phyloP scores from a whole-genome alignment of 2,113 vertebrate genomes.

The Gallinago media region DNA sequence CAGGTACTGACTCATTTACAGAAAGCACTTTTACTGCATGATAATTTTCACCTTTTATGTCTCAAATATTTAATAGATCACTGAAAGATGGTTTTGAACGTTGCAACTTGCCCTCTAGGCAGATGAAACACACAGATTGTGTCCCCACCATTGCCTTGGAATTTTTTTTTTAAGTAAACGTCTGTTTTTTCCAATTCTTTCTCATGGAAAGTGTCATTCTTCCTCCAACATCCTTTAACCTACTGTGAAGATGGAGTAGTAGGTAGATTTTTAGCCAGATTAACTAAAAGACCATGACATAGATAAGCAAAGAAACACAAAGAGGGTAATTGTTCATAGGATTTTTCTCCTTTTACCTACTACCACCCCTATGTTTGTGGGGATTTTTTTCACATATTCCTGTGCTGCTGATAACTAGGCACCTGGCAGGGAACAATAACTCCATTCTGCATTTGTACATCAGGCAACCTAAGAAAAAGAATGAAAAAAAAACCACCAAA shows the following conservation, averaged over 20 bases:
- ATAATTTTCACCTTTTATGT: conserved; percentile 17
- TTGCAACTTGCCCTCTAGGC: conserved; percentile 5
- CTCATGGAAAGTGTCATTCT: not conserved
- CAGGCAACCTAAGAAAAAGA: not conserved
- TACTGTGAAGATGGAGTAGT: not conserved
- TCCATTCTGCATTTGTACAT: not conserved
- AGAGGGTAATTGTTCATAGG: not conserved
- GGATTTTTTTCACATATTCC: not conserved
- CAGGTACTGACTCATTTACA: not conserved
- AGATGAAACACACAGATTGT: conserved; percentile 10
- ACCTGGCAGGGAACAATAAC: conserved; percentile 7
- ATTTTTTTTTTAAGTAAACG: conserved; percentile 29
- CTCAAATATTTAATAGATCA: conserved; percentile 38
- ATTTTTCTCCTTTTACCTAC: conserved; percentile 28
- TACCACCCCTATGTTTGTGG: not conserved
- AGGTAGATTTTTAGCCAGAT: conserved; percentile 13
- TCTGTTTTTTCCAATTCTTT: not conserved
- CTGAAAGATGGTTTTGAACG: not conserved
- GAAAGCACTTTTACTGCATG: not conserved
- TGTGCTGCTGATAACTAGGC: not conserved
- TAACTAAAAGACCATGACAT: not conserved
- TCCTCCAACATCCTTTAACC: not conserved
- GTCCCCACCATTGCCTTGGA: not conserved
- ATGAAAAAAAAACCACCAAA: not conserved
- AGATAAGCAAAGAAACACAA: conserved; percentile 15